Percentiles rank a stretch among this genome's conserved stretches.
Conservation (phyloP, 2,888 invertebrate genomes). For the Drosophila demipolita region DNA sequence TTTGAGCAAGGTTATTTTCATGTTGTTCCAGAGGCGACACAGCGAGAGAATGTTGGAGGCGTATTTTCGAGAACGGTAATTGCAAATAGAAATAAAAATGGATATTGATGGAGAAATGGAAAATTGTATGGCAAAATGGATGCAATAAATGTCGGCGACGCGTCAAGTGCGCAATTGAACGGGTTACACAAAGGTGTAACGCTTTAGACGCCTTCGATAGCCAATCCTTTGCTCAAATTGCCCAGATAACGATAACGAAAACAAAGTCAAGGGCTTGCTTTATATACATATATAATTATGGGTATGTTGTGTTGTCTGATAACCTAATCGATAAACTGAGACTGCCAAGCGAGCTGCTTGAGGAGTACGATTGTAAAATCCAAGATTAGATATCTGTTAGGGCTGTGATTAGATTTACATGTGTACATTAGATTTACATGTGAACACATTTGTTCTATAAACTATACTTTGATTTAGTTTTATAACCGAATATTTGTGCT, state of each 20-base stretch:
- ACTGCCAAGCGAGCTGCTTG: background rate
- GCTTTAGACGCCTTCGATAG: constrained; percentile 27
- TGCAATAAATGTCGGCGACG: constrained; percentile 36
- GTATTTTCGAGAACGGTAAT: constrained; percentile 81
- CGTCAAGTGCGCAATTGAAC: constrained; percentile 40
- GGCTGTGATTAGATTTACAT: constrained; percentile 8
- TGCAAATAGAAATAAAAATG: constrained; percentile 18
- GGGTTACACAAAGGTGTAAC: constrained; percentile 26
- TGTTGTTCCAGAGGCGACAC: constrained; percentile 66
- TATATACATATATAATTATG: background rate
- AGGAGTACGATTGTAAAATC: constrained; percentile 1
- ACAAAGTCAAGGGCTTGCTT: constrained; percentile 9
- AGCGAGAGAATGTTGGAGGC: constrained; percentile 78
- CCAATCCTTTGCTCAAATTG: constrained; percentile 28
- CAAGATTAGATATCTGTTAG: constrained; percentile 35
- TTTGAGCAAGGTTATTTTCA: constrained; percentile 32
- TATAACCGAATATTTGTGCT: background rate
- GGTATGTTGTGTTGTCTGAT: background rate
- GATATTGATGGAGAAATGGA: constrained; percentile 1
- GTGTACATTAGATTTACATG: background rate
- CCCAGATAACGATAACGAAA: constrained; percentile 33
- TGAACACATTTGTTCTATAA: background rate
- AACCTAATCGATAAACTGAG: constrained; percentile 16
- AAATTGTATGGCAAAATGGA: constrained; percentile 18
- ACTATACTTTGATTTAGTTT: background rate